Evolutionary conservation across 2,113 vertebrate genomes (phyloP), one percentile per base, ranked within the genome.

Genomic region (Grus americana): DNA sequence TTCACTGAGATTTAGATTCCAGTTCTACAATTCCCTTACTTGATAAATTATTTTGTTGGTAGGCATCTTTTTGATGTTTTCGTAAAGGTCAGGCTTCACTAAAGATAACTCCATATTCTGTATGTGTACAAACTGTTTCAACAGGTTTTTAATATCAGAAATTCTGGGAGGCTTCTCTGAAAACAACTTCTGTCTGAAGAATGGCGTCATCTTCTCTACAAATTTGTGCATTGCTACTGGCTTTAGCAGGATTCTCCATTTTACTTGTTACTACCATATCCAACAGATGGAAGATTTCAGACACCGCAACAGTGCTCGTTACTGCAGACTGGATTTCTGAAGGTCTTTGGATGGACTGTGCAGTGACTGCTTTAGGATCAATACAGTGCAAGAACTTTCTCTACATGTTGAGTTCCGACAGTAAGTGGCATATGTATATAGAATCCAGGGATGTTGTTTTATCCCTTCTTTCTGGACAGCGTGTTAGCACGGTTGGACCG

Each of bases 341-440:
- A 91, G 99, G 99, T 14, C 97, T 99, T 47, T 99, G 99, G 99
- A 98, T 98, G 98, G 97, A 98, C 86, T 99, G 99, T 30, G 96
- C 91, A 11, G 95, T 98, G 40, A 96, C 96, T 46, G 84, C 97
- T 15, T 9, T 91, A 46, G 98, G 98, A 12, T 94, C 97, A 5
- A 6, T 98, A 3, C 96, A 99, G 82, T 99, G 99, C 96, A 98
- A 95, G 95, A 96, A 12, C 30, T 98, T 98, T 92, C 98, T 83
- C 73, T 98, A 98, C 27, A 78, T 98, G 26, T 97, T 99, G 86
- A 98, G 95, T 10, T 96, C 99, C 46, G 96, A 98, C 3, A 92
- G 99, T 99, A 97, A 98, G 98, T 97, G 50, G 32, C 13, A 7
- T 19, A 29, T 3, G 15, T 65, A 18, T 40, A 26, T 72, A 52